These are phyloP conservation scores for Anser brachyrhynchus DNA, from an alignment of 2,113 vertebrate species.

Conservation along the genomic window DNA sequence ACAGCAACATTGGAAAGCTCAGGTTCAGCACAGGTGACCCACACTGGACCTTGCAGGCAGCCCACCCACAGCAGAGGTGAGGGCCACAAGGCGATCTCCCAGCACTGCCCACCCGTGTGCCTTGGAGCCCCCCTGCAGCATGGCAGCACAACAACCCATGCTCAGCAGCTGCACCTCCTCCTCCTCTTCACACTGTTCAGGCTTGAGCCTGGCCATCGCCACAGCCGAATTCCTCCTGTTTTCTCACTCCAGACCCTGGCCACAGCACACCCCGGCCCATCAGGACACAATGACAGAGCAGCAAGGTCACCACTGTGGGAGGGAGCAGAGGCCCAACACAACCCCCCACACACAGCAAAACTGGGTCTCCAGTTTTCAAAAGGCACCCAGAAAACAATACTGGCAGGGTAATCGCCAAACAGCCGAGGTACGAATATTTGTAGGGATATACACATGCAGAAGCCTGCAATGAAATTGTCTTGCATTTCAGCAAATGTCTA, in stretches of 20 bases:
- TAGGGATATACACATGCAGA: background rate
- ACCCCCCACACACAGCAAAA: fast-evolving
- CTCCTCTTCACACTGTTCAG: background rate
- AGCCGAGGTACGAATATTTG: fast-evolving
- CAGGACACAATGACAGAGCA: fast-evolving
- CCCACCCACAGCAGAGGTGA: fast-evolving
- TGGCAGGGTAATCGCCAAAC: background rate
- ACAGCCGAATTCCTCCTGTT: background rate
- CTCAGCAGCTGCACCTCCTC: background rate
- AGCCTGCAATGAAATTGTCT: background rate
- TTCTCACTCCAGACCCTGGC: background rate
- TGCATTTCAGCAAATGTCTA: background rate
- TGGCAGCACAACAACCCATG: background rate
- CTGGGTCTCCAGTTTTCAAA: background rate
- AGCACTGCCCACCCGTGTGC: fast-evolving
- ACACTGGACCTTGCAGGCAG: background rate
- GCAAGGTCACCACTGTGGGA: background rate
- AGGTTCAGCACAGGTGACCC: background rate
- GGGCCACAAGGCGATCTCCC: background rate
- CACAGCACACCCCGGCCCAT: fast-evolving
- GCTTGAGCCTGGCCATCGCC: background rate
- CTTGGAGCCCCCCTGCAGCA: background rate
- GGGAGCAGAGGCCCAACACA: background rate
- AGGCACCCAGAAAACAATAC: background rate
- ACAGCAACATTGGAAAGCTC: background rate